A percentile compares a stretch with the other conserved stretches of the same genome.
phyloP scores from a whole-genome alignment of 1,140 invertebrate genomes.

The Rhopalosiphum padi region DNA sequence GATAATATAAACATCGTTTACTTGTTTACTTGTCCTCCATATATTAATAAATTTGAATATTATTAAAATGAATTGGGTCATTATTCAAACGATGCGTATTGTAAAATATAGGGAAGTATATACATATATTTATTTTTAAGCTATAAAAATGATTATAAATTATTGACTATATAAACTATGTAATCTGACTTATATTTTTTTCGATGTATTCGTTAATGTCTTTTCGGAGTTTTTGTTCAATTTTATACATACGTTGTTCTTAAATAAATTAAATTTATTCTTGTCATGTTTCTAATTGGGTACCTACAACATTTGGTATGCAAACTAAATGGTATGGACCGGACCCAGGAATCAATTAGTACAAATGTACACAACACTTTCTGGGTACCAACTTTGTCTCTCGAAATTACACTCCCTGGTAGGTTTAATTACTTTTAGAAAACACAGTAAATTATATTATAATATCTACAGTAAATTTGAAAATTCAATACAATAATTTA shows the following conservation, averaged over 20 bases:
- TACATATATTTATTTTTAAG: background rate
- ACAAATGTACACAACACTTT: background rate
- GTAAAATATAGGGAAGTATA: background rate
- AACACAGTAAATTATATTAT: background rate
- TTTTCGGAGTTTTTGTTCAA: background rate
- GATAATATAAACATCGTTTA: background rate
- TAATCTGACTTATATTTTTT: background rate
- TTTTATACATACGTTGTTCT: background rate
- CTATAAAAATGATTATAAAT: background rate
- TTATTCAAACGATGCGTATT: background rate
- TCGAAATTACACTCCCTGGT: background rate
- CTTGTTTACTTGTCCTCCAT: background rate
- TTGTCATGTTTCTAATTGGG: conserved; percentile 30
- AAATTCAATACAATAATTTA: background rate
- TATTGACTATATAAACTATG: background rate
- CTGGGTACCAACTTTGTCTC: background rate
- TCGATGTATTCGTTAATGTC: background rate
- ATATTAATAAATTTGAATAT: background rate
- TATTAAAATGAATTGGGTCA: background rate
- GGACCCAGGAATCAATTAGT: conserved; percentile 31
- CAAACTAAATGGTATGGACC: conserved; percentile 16
- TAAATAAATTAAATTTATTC: conserved; percentile 15
- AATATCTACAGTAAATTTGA: background rate
- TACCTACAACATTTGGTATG: background rate
- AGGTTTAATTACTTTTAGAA: conserved; percentile 20